Percentiles rank a stretch among this genome's conserved stretches.
phyloP scores from a whole-genome alignment of 2,888 invertebrate species.

The Dusona sp. region DNA sequence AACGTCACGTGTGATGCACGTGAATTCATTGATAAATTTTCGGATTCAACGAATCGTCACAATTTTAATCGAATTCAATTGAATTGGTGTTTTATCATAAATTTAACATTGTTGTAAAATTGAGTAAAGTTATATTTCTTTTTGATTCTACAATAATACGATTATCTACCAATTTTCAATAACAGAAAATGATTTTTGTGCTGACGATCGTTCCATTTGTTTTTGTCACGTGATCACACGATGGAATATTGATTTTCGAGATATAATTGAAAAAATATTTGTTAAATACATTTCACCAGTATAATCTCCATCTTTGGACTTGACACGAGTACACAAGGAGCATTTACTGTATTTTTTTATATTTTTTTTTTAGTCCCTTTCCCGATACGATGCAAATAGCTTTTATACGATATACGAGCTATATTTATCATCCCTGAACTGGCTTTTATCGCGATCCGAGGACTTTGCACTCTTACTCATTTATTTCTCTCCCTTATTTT shows the following conservation, averaged over 20 bases:
- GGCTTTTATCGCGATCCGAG: conserved; percentile 9
- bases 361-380: conserved; percentile 7
- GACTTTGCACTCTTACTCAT: conserved; percentile 10
- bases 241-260: too few species aligned
- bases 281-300: background rate
- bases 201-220: background rate
- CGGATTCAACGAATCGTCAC: background rate
- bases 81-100: too few species aligned
- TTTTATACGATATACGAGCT: background rate
- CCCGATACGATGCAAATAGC: conserved; percentile 27
- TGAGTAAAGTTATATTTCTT: too few species aligned
- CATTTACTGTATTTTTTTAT: background rate
- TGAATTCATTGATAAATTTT: background rate
- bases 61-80: background rate
- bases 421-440: conserved; percentile 21
- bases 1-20: background rate
- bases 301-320: conserved; percentile 4
- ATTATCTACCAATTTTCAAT: too few species aligned
- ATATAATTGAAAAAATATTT: background rate
- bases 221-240: background rate
- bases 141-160: too few species aligned
- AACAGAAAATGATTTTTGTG: background rate
- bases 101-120: too few species aligned
- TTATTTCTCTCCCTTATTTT: background rate
- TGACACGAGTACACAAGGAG: conserved; percentile 5